phyloP scores from a whole-genome alignment of 2,797 vertebrate genomes.

The Nannoperca australis region DNA sequence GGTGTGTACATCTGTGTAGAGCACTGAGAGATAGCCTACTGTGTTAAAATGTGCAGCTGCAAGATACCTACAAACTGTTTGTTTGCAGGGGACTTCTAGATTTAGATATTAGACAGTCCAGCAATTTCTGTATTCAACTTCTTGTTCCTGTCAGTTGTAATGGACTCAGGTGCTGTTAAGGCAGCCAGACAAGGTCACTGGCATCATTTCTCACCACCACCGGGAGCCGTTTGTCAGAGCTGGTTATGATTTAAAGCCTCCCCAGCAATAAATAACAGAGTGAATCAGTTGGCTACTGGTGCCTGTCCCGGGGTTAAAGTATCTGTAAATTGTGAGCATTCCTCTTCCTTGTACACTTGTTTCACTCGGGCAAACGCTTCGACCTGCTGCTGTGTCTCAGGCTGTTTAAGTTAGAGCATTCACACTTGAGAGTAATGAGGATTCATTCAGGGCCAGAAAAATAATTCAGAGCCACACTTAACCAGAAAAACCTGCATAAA shows the following conservation, averaged over 20 bases:
- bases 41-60: conserved; percentile 9
- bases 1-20: conserved; percentile 1
- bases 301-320: conserved; percentile 53
- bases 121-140: conserved; percentile 48
- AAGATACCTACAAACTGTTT: too few species aligned
- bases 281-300: conserved; percentile 59
- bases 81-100: conserved; percentile 17
- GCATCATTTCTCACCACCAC: conserved; percentile 56
- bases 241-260: conserved; percentile 70
- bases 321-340: conserved; percentile 61
- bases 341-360: conserved; percentile 43
- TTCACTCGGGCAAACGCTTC: conserved; percentile 10
- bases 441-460: conserved; percentile 32
- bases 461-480: conserved; percentile 35
- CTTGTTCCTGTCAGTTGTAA: conserved; percentile 53
- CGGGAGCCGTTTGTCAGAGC: conserved; percentile 56
- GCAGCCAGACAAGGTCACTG: conserved; percentile 66
- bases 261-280: conserved; percentile 70
- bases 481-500: conserved; percentile 25
- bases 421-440: conserved; percentile 55
- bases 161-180: conserved; percentile 56
- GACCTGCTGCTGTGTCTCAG: conserved; percentile 35
- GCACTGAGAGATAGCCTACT: not conserved
- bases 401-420: conserved; percentile 41
- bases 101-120: conserved; percentile 15